Evolutionary conservation across 2,113 vertebrate genomes (phyloP).

Genomic region (Elephas maximus): DNA sequence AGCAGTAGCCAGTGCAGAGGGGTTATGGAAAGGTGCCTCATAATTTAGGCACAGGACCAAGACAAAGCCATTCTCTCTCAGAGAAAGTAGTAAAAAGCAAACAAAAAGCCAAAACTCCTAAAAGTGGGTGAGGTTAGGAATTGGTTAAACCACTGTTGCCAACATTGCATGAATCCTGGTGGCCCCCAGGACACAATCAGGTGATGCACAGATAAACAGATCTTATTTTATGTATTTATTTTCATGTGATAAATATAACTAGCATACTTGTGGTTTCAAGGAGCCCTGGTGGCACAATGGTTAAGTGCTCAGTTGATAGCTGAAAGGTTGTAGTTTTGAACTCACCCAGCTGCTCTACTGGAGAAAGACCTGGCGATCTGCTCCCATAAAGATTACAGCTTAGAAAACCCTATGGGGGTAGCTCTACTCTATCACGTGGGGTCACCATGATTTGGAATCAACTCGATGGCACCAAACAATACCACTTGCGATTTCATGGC

Average conservation of each 20-base stretch:
- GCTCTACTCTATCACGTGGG: background rate
- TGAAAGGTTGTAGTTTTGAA: too few species aligned
- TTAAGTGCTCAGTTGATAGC: too few species aligned
- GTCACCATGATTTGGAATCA: background rate
- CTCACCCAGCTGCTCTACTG: too few species aligned
- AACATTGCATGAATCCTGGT: background rate
- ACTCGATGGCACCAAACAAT: background rate
- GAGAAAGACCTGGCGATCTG: too few species aligned
- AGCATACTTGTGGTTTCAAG: background rate
- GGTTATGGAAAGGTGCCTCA: background rate
- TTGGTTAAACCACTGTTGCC: background rate
- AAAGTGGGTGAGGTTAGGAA: background rate
- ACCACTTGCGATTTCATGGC: background rate
- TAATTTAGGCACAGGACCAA: background rate
- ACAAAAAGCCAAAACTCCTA: background rate
- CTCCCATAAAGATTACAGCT: background rate
- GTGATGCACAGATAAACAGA: background rate
- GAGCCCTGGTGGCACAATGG: background rate
- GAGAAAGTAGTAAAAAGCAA: constrained; percentile 12
- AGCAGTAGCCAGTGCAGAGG: background rate
- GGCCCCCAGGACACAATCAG: background rate
- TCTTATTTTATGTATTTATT: background rate
- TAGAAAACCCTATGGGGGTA: background rate
- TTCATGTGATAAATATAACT: background rate
- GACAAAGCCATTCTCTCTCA: background rate